Evolutionary conservation across 1,140 invertebrate genomes (phyloP), one percentile per base, ranked within the genome.

Genomic region (Drosophila sucinea): DNA sequence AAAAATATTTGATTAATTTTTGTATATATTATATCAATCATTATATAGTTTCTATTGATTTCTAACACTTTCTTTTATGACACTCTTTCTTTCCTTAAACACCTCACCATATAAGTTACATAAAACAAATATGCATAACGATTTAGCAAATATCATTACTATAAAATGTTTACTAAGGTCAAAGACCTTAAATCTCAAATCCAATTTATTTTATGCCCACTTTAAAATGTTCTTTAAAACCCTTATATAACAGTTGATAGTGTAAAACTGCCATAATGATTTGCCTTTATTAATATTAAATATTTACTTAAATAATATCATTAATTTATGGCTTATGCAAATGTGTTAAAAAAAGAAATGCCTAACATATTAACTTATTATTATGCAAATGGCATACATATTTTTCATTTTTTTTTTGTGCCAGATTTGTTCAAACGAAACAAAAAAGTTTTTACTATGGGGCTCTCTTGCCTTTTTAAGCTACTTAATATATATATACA

Each of bases 361-460:
- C 5, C 1, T 29, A 62, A 30, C 25, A 62, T 62, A 30, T 10
- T 4, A 47, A 32, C 41, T 60, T 44, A 51, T 75, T 75, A 33
- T 57, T 10, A 75, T 75, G 72, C 72, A 75, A 75, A 75, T 68
- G 56, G 35, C 23, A n/a, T 0, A 25, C 25, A 41, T n/a, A 4
- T 56, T 44, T 72, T 17, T 17, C 17, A 17, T 17, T 17, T 17
- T 17, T 17, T 17, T 17, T 38, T 8, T 40, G 7, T 35, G 7
- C 7, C 23, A 41, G n/a, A 8, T 51, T 23, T 47, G 44, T 56
- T 32, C 44, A 6, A 47, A 10, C 41, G 17, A 58, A 67, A 61
- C 23, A 73, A 74, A 75, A 54, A 44, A 74, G 33, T 73, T 74
- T 67, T 44, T 47, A 67, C 65, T 60, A 60, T 57, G 25, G 17